Percentiles rank a stretch among this genome's conserved stretches.
These are phyloP conservation scores for Tringa solitaria DNA, from an alignment of 2,113 vertebrate genomes.

Conservation along the genomic window DNA sequence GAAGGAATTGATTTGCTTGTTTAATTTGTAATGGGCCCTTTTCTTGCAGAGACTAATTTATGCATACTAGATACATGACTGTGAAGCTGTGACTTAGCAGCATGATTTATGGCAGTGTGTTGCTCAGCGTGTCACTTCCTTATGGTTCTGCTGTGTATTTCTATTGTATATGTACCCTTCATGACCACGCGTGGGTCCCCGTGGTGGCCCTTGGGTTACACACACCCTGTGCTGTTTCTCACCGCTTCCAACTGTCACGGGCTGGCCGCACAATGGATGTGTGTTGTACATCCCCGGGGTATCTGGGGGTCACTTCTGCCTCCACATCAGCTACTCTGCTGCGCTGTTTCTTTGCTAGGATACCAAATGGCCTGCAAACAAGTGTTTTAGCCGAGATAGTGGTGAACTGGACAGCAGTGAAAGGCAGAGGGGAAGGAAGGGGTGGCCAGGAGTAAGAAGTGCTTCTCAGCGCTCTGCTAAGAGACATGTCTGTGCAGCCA, in stretches of 20 bases:
- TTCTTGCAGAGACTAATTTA: not conserved
- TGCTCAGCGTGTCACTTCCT: not conserved
- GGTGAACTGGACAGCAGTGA: not conserved
- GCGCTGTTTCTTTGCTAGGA: not conserved
- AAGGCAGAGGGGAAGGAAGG: not conserved
- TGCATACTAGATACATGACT: not conserved
- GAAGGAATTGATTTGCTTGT: not conserved
- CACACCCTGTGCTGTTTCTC: not conserved
- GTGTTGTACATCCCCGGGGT: not conserved
- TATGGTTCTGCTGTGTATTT: not conserved
- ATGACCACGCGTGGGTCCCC: rapidly evolving
- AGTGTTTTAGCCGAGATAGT: not conserved
- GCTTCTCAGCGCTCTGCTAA: not conserved
- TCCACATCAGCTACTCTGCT: not conserved
- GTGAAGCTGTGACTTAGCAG: not conserved
- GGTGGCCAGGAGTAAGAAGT: not conserved
- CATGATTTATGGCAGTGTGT: not conserved
- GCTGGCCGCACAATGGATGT: not conserved
- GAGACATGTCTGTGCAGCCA: not conserved
- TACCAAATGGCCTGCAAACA: not conserved
- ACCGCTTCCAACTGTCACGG: not conserved
- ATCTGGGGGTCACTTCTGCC: not conserved
- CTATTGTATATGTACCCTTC: not conserved
- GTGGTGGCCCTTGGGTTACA: not conserved
- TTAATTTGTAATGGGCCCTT: not conserved